Conservation (phyloP, 2,888 invertebrate species). For the Keiferia lycopersicella region DNA sequence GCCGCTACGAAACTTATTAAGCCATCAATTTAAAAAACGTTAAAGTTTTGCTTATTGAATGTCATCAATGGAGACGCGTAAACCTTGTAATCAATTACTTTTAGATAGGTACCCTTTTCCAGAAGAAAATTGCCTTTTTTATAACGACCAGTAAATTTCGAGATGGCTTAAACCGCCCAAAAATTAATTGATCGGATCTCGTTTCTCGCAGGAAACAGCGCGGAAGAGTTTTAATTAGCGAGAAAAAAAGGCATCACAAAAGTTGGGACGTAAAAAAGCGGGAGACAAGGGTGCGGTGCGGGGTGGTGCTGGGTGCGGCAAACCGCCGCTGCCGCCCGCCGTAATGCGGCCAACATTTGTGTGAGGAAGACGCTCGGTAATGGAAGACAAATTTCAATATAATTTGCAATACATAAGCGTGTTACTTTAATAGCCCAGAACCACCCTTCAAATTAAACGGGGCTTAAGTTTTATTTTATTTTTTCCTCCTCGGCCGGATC, state of each 20-base stretch:
- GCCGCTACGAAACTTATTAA: not conserved
- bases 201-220: constrained; percentile 78
- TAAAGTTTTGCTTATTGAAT: constrained; percentile 44
- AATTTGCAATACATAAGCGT: constrained; percentile 83
- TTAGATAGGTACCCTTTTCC: constrained; percentile 64
- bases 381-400: constrained; percentile 83
- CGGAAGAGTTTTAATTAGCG: constrained; percentile 82
- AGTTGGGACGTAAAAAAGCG: constrained; percentile 77
- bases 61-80: constrained; percentile 35
- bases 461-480: constrained; percentile 82
- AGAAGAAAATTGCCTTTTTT: constrained; percentile 65
- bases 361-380: constrained; percentile 80
- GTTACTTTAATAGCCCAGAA: constrained; percentile 83
- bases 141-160: constrained; percentile 72
- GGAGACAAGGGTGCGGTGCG: constrained; percentile 75
- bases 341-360: constrained; percentile 81
- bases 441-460: constrained; percentile 83
- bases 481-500: constrained; percentile 68
- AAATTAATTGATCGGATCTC: constrained; percentile 81
- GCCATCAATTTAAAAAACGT: constrained; percentile 36
- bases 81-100: constrained; percentile 68
- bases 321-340: constrained; percentile 77
- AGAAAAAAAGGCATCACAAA: constrained; percentile 77
- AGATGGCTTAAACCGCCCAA: constrained; percentile 74
- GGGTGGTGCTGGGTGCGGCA: constrained; percentile 64